Base-by-base conservation (phyloP, 2,797 vertebrate species). In the Odontamblyopus rebecca region DNA sequence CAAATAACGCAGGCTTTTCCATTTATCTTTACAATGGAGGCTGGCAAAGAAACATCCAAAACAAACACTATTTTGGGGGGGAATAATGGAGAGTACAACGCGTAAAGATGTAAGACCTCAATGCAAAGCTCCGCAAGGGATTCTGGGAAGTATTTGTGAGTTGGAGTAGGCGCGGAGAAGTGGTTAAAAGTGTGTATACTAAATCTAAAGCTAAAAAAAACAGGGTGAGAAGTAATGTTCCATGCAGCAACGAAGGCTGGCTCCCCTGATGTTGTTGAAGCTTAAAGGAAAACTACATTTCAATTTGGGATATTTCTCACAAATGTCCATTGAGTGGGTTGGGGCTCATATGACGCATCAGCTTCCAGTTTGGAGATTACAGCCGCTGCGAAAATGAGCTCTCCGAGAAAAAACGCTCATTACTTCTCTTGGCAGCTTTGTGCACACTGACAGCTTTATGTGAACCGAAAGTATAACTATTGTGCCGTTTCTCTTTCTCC, bases 401-500 rank as follows among this genome's bases (percentile, higher is more conserved):
- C 44, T 66, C 44, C 44, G 30, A 66, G 44, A 66, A 66, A 50
- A 29, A 50, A 23, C 2, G n/a, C 63, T 48, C 63, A 48, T 50
- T 65, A 48, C 41, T 50, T 48, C 63, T 48, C 5, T 13, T 48
- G 38, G 63, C 41, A 27, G 61, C 61, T 65, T 48, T 65, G 63
- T 50, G 63, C 63, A 44, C 41, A 65, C 61, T 63, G 61, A 63
- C 61, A 63, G 61, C 38, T 63, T 63, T 63, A 63, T 63, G 61
- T 63, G 38, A 63, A 41, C 8, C n/a, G n/a, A 44, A 63, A 63
- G 61, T 63, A 63, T 13, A 63, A 63, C 35, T 35, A 26, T 63
- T 41, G 35, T 63, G 61, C 61, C 6, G 11, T 63, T 63, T 41
- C 61, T 63, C 38, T 41, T 63, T 63, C 61, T 63, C 32, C n/a